phyloP scores from a whole-genome alignment of 2,888 invertebrate species.

The Camptogramma bilineatum region DNA sequence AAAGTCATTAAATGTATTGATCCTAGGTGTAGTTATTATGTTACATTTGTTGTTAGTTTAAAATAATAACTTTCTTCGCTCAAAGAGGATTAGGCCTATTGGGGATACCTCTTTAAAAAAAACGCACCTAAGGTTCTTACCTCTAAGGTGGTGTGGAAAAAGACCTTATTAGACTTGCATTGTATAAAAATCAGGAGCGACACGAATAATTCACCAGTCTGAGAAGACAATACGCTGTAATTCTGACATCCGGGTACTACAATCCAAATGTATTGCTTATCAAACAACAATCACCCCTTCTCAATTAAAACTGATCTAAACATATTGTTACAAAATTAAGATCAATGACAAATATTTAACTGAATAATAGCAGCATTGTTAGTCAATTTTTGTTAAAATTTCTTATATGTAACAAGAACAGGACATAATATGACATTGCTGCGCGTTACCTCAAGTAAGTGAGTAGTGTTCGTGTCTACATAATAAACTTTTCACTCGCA shows the following conservation, averaged over 20 bases:
- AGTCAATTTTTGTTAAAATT: background rate
- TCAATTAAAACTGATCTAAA: slow-evolving; percentile 17
- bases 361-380: background rate
- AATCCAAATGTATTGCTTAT: slow-evolving; percentile 15
- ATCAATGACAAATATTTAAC: slow-evolving; percentile 4
- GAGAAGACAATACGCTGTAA: background rate
- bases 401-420: slow-evolving; percentile 11
- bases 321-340: slow-evolving; percentile 16
- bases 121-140: slow-evolving; percentile 80
- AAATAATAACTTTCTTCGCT: background rate
- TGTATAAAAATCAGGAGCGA: background rate
- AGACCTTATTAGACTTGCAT: slow-evolving; percentile 47
- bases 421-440: background rate
- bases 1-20: no score
- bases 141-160: slow-evolving; percentile 82
- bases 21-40: no score
- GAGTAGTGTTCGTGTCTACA: no score
- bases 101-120: slow-evolving; percentile 85
- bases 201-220: background rate
- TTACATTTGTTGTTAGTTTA: background rate
- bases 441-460: background rate
- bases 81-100: slow-evolving; percentile 80
- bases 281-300: slow-evolving; percentile 22
- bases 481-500: no score
- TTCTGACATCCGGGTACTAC: slow-evolving; percentile 6